A percentile compares a stretch with the other conserved stretches of the same genome.
phyloP scores from a whole-genome alignment of 1,140 invertebrate species.

The Episyrphus balteatus region DNA sequence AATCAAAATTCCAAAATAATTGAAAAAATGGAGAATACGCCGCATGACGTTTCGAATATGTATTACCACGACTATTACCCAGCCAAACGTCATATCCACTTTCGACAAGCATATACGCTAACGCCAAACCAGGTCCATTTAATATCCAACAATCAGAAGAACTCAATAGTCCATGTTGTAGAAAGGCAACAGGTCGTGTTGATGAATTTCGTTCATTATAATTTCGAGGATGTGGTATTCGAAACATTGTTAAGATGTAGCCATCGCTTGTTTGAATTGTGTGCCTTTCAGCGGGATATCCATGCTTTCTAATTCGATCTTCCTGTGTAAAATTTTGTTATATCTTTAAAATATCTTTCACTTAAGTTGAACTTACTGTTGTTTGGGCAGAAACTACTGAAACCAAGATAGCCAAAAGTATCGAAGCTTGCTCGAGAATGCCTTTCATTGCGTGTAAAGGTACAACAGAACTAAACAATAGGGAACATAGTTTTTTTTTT shows the following conservation, averaged over 20 bases:
- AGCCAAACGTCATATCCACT: conserved; percentile 65
- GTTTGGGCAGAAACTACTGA: too few species aligned
- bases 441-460: too few species aligned
- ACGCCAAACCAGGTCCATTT: conserved; percentile 45
- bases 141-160: conserved; percentile 62
- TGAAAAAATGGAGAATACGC: conserved; percentile 36
- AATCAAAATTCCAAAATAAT: conserved; percentile 44
- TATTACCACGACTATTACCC: conserved; percentile 59
- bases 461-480: too few species aligned
- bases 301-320: conserved; percentile 18
- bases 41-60: conserved; percentile 52
- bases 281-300: neutral
- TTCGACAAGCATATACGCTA: conserved; percentile 40
- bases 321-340: conserved; percentile 1
- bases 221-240: neutral
- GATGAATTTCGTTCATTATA: neutral
- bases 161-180: conserved; percentile 63
- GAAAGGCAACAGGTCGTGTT: conserved; percentile 36
- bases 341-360: too few species aligned
- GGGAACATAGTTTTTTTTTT: too few species aligned
- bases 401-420: too few species aligned
- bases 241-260: neutral
- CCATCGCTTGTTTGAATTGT: neutral
- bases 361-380: too few species aligned
- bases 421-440: too few species aligned